Evolutionary conservation across 1,140 invertebrate species (phyloP), one percentile per base, ranked within the genome.

Genomic region (Choristoneura fumiferana): DNA sequence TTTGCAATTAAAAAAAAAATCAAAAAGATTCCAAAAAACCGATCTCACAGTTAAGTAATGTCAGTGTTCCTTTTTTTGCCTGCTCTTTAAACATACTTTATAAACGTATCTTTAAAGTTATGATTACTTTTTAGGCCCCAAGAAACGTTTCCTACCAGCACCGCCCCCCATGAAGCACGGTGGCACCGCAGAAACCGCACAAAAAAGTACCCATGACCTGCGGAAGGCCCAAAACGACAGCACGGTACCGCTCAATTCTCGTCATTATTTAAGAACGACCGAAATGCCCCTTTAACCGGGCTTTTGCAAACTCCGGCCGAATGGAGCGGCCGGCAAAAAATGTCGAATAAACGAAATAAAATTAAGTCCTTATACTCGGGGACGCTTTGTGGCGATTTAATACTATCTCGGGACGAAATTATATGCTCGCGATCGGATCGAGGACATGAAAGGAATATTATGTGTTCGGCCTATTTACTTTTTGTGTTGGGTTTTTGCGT

Each of bases 271-370:
- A n/a, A 45, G 10, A 18, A 13, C 5, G 8, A 29, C n/a, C 14
- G 4, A n/a, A n/a, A 15, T 40, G 10, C 40, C 40, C 5, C 38
- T 40, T 39, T 1, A 39, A 13, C 38, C 12, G 4, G 43, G 15
- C 43, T 4, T 29, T 29, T n/a, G 1, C 43, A 49, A 49, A 49
- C 29, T n/a, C n/a, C 8, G 2, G 17, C 4, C n/a, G 4, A 49
- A 49, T 40, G 18, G 40, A 49, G 2, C 18, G 17, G 6, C 43
- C 10, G 18, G 14, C 39, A 40, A 49, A 49, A 49, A 33, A 33
- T 49, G 43, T n/a, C 43, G 22, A 49, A 49, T 49, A 49, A 49
- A 33, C 43, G n/a, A 49, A 49, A 49, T 49, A 49, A 49, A 49
- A 45, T 45, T 18, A 49, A 49, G 18, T 13, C 43, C 43, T 29